A percentile compares a stretch with the other conserved stretches of the same genome.
Evolutionary conservation across 2,888 invertebrate species (phyloP).

Genomic region (Mesorhabditis spiculigera): DNA sequence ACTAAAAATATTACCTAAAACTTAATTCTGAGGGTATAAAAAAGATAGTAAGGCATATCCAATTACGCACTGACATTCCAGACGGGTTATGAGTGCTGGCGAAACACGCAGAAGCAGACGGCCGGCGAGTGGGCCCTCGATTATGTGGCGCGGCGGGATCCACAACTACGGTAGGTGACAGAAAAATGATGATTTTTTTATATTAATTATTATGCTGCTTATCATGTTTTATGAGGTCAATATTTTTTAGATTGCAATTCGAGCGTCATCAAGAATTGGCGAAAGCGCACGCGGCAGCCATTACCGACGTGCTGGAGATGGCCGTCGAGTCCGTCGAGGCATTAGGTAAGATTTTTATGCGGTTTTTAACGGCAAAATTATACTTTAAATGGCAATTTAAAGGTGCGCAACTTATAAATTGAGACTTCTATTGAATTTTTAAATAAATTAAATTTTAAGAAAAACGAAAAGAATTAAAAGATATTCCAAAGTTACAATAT

Average conservation of each 20-base stretch:
- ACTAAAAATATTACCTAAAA: no score
- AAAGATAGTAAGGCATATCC: background rate
- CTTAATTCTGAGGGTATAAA: no score
- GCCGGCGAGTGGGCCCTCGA: constrained; percentile 12
- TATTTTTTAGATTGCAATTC: background rate
- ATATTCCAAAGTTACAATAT: no score
- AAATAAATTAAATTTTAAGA: no score
- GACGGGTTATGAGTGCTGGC: constrained; percentile 11
- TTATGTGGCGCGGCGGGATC: constrained; percentile 8
- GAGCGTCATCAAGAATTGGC: constrained; percentile 7
- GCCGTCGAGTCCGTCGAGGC: constrained; percentile 13
- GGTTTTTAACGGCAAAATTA: no score
- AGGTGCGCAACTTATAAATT: no score
- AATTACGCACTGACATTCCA: background rate
- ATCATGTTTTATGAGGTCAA: background rate
- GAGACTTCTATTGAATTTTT: no score
- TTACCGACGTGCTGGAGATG: constrained; percentile 13
- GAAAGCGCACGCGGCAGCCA: constrained; percentile 9
- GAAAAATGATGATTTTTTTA: no score
- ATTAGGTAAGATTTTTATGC: background rate
- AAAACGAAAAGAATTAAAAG: no score
- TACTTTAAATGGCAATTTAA: no score
- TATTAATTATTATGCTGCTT: no score
- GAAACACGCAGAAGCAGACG: background rate
- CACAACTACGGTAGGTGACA: constrained; percentile 4